Conservation (phyloP, 2,113 vertebrate genomes). For the Pipa parva region DNA sequence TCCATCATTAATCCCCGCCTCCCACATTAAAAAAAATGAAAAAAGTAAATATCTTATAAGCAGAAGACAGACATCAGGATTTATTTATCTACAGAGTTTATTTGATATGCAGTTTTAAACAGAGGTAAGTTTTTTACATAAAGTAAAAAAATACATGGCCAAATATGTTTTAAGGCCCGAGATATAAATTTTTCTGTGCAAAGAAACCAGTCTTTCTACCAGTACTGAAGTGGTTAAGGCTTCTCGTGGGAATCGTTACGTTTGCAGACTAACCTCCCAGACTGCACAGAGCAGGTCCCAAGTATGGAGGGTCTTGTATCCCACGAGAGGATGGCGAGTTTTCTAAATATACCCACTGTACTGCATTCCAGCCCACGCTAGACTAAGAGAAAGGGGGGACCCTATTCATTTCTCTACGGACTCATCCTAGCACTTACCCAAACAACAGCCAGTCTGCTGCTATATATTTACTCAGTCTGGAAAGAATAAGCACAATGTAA, state of each 20-base stretch:
- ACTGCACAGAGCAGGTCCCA: conserved; percentile 23
- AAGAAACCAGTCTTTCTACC: background rate
- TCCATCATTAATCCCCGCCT: too few relatives aligned
- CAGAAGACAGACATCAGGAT: too few relatives aligned
- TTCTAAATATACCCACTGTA: conserved; percentile 35
- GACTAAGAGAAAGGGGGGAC: background rate
- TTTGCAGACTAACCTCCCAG: conserved; percentile 3
- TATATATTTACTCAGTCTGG: background rate
- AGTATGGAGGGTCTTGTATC: conserved; percentile 22
- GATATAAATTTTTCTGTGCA: too few relatives aligned
- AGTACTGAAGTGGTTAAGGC: conserved; percentile 1
- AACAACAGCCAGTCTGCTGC: background rate
- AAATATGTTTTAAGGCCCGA: too few relatives aligned
- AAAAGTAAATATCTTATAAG: too few relatives aligned
- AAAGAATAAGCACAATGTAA: too few relatives aligned
- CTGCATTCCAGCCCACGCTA: conserved; percentile 24
- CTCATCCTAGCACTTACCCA: conserved; percentile 11
- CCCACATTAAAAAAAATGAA: too few relatives aligned
- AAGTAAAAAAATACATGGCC: too few relatives aligned
- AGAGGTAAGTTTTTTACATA: too few relatives aligned
- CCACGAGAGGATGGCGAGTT: conserved; percentile 20
- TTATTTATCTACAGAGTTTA: too few relatives aligned
- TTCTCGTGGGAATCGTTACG: conserved; percentile 30
- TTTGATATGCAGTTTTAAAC: too few relatives aligned
- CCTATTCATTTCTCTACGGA: conserved; percentile 12